These are phyloP conservation scores for Muscidifurax raptorellus DNA, from an alignment of 1,140 invertebrate species.

Conservation along the genomic window DNA sequence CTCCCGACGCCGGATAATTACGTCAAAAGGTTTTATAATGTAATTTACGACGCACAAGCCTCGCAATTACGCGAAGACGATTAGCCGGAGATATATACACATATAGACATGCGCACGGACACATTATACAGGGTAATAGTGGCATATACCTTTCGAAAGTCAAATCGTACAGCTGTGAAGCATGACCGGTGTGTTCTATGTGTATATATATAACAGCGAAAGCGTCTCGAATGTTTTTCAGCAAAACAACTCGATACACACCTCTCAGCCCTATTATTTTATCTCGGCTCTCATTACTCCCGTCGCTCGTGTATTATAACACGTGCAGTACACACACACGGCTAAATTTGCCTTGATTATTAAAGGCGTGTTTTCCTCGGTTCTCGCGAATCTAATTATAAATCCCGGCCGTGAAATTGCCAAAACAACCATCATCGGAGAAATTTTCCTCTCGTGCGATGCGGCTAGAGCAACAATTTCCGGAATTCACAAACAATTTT, in stretches of 20 bases:
- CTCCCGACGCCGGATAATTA: too few relatives aligned
- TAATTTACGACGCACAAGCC: too few relatives aligned
- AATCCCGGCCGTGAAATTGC: background rate
- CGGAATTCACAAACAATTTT: background rate
- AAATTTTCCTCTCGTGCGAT: background rate
- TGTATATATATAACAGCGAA: too few relatives aligned
- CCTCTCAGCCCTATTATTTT: too few relatives aligned
- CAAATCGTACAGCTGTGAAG: background rate
- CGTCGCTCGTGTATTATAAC: too few relatives aligned
- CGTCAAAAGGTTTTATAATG: too few relatives aligned
- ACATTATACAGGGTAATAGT: background rate
- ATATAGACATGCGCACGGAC: background rate
- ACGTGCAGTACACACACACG: too few relatives aligned
- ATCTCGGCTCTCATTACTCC: too few relatives aligned
- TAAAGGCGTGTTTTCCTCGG: background rate
- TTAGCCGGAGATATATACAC: background rate
- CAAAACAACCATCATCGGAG: background rate
- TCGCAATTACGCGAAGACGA: too few relatives aligned
- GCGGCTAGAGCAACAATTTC: background rate
- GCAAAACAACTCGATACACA: too few relatives aligned
- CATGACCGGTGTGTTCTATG: too few relatives aligned
- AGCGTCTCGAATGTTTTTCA: too few relatives aligned
- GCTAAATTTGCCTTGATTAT: background rate
- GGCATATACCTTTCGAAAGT: constrained; percentile 14
- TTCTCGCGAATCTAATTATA: background rate